Percentiles rank a stretch among this genome's conserved stretches.
phyloP scores from a whole-genome alignment of 2,888 invertebrate species.

The Protonemura montana region DNA sequence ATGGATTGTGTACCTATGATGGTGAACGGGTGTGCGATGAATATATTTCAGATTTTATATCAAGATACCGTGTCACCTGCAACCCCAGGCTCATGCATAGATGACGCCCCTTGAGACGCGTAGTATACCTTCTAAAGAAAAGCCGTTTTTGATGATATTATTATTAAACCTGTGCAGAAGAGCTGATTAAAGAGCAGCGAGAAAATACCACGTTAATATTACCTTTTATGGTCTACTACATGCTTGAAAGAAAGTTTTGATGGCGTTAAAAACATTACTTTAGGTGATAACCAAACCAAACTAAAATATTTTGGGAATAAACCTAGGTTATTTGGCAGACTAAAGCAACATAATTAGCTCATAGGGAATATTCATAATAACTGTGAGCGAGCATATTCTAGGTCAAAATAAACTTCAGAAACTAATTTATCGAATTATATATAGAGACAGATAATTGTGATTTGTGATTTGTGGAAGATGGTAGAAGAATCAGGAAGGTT shows the following conservation, averaged over 20 bases:
- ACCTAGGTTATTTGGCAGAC: not conserved
- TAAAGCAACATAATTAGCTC: not conserved
- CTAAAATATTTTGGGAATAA: not conserved
- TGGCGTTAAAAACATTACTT: not conserved
- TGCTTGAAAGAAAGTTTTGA: not conserved
- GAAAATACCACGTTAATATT: conserved; percentile 21
- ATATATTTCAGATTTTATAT: not conserved
- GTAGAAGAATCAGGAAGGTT: too few species aligned
- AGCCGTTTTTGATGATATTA: conserved; percentile 12
- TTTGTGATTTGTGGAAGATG: too few species aligned
- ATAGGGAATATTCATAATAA: not conserved
- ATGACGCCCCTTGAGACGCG: not conserved
- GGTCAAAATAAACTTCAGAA: not conserved
- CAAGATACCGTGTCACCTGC: not conserved
- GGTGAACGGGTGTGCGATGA: not conserved
- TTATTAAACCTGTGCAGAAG: not conserved
- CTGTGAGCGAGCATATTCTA: not conserved
- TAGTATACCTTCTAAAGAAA: not conserved
- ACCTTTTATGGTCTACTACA: conserved; percentile 14
- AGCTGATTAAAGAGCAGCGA: not conserved
- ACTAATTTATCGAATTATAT: not conserved
- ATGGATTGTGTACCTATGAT: not conserved
- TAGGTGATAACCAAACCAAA: not conserved
- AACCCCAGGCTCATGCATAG: not conserved
- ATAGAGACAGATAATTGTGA: too few species aligned